A percentile compares a stretch with the other conserved stretches of the same genome.
Evolutionary conservation across 2,888 invertebrate species (phyloP).

Genomic region (Leptinotarsa juncta): DNA sequence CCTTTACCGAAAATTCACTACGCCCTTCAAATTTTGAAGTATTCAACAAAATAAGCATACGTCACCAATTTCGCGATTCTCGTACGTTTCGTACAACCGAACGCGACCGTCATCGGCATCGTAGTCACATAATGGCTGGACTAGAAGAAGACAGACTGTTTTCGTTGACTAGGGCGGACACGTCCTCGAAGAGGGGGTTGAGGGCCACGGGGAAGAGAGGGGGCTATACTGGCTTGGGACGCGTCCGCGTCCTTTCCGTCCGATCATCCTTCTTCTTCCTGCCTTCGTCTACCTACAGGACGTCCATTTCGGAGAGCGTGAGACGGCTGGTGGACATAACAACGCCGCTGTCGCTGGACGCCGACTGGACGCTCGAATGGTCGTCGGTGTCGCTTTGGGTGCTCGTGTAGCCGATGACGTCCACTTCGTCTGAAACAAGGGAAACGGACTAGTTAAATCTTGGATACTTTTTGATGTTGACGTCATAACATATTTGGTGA

Average conservation of each 20-base stretch:
- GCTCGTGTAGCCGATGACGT: slow-evolving; percentile 88
- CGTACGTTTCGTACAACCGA: slow-evolving; percentile 26
- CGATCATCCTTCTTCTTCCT: slow-evolving; percentile 30
- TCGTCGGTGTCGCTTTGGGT: slow-evolving; percentile 88
- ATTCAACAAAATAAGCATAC: background rate
- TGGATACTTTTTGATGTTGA: slow-evolving; percentile 10
- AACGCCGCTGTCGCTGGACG: slow-evolving; percentile 80
- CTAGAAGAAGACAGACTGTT: slow-evolving; percentile 51
- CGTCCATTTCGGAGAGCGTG: slow-evolving; percentile 73
- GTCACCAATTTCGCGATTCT: background rate
- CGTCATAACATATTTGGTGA: background rate
- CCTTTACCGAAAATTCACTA: background rate
- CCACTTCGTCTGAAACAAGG: slow-evolving; percentile 78
- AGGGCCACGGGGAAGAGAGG: slow-evolving; percentile 23
- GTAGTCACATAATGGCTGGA: slow-evolving; percentile 37
- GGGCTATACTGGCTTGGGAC: slow-evolving; percentile 55
- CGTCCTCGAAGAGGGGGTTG: slow-evolving; percentile 38
- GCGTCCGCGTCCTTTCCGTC: slow-evolving; percentile 54
- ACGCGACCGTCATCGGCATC: slow-evolving; percentile 20
- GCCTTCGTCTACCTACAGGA: slow-evolving; percentile 60
- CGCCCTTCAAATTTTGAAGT: too few relatives aligned
- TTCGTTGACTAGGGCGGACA: slow-evolving; percentile 60
- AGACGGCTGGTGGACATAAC: slow-evolving; percentile 76
- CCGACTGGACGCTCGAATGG: slow-evolving; percentile 86
- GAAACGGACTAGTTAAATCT: slow-evolving; percentile 17